These are phyloP conservation scores for Heliconius ethilla DNA, from an alignment of 2,888 invertebrate species.

Conservation along the genomic window DNA sequence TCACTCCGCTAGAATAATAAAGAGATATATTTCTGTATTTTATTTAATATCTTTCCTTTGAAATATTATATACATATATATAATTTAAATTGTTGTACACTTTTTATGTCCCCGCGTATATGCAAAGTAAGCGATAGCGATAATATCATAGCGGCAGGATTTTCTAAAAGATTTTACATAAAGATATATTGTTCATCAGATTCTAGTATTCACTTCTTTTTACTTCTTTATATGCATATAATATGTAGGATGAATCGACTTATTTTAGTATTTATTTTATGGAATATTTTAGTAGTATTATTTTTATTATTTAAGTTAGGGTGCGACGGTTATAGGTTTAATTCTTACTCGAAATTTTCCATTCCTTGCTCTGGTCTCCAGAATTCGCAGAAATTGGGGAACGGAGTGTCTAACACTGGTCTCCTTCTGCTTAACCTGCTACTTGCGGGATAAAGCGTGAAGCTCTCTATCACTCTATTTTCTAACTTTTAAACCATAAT, in stretches of 20 bases:
- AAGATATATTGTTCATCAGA: conserved; percentile 53
- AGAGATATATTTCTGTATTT: neutral
- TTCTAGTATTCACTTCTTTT: conserved; percentile 24
- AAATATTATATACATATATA: no score
- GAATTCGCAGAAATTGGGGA: neutral
- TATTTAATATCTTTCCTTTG: neutral
- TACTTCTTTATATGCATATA: neutral
- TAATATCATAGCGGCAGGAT: conserved; percentile 53
- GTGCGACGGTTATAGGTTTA: no score
- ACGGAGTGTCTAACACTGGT: neutral
- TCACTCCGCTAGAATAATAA: no score
- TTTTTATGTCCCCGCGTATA: conserved; percentile 18
- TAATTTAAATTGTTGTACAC: neutral
- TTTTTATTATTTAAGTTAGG: no score
- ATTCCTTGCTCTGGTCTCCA: neutral
- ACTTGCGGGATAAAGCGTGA: neutral
- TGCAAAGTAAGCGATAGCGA: conserved; percentile 43
- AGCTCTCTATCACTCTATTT: no score
- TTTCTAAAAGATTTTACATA: conserved; percentile 64
- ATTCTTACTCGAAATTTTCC: neutral
- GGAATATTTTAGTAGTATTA: neutral
- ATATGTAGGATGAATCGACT: neutral
- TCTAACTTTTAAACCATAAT: neutral
- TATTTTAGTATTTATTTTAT: neutral
- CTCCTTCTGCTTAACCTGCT: no score